phyloP scores from a whole-genome alignment of 2,888 invertebrate genomes.

The Spodoptera exigua region DNA sequence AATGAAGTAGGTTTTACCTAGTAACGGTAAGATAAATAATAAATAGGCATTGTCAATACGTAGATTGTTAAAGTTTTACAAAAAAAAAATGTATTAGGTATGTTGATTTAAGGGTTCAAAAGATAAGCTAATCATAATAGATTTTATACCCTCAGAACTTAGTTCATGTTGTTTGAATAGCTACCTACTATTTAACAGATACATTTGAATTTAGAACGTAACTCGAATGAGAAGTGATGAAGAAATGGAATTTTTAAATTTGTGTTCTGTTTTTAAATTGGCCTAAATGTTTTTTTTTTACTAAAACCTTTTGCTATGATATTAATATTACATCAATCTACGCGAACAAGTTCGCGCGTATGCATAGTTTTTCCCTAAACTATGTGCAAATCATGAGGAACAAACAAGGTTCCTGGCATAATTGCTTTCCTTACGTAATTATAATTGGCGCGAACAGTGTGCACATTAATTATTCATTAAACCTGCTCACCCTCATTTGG shows the following conservation, averaged over 20 bases:
- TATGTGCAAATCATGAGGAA: constrained; percentile 58
- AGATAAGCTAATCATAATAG: too few species aligned
- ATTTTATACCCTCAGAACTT: too few species aligned
- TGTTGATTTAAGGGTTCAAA: too few species aligned
- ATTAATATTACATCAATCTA: constrained; percentile 20
- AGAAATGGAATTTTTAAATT: too few species aligned
- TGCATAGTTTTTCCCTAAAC: constrained; percentile 59
- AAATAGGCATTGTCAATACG: not conserved
- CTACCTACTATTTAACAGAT: too few species aligned
- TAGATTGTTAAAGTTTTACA: too few species aligned
- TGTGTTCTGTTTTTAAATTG: not conserved
- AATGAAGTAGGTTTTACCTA: not conserved
- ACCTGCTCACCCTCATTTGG: constrained; percentile 79
- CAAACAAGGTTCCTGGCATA: constrained; percentile 62
- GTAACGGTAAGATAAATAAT: not conserved
- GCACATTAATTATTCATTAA: constrained; percentile 88
- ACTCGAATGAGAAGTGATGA: too few species aligned
- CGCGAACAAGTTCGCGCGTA: constrained; percentile 39
- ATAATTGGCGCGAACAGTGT: constrained; percentile 85
- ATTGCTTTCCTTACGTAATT: constrained; percentile 85
- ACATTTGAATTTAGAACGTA: too few species aligned
- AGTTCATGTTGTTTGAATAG: too few species aligned
- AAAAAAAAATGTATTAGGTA: too few species aligned
- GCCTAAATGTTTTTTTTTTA: not conserved
- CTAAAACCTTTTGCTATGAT: constrained; percentile 2